Evolutionary conservation across 2,113 vertebrate genomes (phyloP).

Genomic region (Chaenogobius annularis): DNA sequence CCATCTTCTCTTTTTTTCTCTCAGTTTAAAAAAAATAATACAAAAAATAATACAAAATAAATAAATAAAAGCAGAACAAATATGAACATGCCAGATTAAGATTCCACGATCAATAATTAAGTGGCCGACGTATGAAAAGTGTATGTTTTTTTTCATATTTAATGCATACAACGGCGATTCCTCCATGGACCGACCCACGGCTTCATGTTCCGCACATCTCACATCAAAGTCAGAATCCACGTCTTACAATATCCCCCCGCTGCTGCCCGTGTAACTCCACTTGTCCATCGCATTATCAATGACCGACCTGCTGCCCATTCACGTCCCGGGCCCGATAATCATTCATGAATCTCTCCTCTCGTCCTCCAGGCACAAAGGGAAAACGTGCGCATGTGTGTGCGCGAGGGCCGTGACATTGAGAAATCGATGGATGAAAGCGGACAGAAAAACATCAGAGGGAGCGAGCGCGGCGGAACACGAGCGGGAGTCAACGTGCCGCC

Average conservation of each 20-base stretch:
- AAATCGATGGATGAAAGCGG: neutral
- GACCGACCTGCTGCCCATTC: neutral
- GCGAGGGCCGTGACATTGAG: neutral
- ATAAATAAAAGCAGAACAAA: no score
- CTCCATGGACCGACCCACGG: neutral
- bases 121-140: no score
- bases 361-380: conserved; percentile 4
- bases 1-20: no score
- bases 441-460: no score
- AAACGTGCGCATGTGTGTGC: neutral
- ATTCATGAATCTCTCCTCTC: neutral
- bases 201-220: neutral
- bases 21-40: no score
- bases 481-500: neutral
- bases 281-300: neutral
- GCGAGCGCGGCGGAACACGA: neutral
- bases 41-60: no score
- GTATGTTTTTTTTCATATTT: no score
- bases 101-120: no score
- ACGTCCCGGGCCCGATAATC: neutral
- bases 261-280: neutral
- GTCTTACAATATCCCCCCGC: neutral
- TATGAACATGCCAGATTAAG: no score
- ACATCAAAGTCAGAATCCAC: neutral
- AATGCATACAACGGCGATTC: no score